Evolutionary conservation across 1,140 invertebrate species (phyloP), one percentile per base, ranked within the genome.

Genomic region (Atopsyche davidsoni): DNA sequence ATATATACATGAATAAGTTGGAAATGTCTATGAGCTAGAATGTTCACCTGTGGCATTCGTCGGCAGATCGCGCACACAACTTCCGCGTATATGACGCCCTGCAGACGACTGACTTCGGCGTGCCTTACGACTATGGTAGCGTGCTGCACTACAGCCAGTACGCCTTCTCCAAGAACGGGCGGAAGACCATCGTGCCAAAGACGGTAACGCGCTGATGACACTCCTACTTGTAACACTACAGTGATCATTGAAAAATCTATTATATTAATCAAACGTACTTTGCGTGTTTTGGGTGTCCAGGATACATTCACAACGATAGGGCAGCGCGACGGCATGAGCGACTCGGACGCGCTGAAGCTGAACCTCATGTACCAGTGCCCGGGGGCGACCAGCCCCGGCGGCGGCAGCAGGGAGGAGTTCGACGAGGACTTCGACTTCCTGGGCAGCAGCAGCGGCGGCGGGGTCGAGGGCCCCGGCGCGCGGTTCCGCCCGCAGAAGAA

Each of bases 91-190:
- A 82, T 55, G 68, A 72, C 2, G 62, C 68, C 1, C 65, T 74
- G n/a, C 69, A 74, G 4, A 76, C 78, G 1, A 69, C 72, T 53
- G 78, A 72, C 21, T 80, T 77, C 47, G 83, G 78, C 1, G 73
- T 87, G 0, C 70, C 75, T 0, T 90, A 89, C 53, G 88, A 91
- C 65, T 91, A 87, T 58, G 75, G 78, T 11, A 89, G 86, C 53
- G 81, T 90, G 4, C 82, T 91, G 80, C 89, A 92, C 63, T 91
- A 92, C 61, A 83, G 80, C 0, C 67, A 76, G 0, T 79, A 69
- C 21, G 84, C 85, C 2, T 91, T 90, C 64, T 81, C 81, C 1
- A 70, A 61, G 17, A 90, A 89, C 61, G 82, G 83, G 1, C 64
- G 78, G 51, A 73, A 77, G 0, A 88, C 86, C 0, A 82, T 89